Evolutionary conservation across 2,888 invertebrate genomes (phyloP), one percentile per base, ranked within the genome.

Genomic region (Palloptera scutellata): DNA sequence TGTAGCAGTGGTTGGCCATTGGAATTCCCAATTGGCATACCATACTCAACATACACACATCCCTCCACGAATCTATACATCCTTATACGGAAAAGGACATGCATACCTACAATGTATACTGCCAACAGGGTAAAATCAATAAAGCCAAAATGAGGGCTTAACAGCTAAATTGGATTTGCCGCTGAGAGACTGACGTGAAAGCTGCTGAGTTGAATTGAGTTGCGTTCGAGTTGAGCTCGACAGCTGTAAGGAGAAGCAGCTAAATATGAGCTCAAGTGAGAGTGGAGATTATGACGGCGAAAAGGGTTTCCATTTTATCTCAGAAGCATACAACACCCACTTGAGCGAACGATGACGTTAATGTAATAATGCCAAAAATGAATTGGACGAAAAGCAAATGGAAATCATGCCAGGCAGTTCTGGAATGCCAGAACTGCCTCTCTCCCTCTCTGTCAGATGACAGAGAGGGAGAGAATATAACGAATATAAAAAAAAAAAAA

Each of bases 151-250:
- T 76, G 71, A 68, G 67, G 76, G 77, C 79, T 80, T 80, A 77
- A 71, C 75, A 72, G 74, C 77, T 68, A 80, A 79, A 79, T 80
- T 78, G 78, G 77, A 78, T 80, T 77, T 78, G 70, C 30, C 30
- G 30, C 30, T 30, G 30, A 30, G 30, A 61, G 69, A 70, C 70
- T 66, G 73, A 70, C 67, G 67, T 61, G 68, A 30, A 41, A 17
- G 19, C 53, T 48, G 17, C 41, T 30, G 15, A 42, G 43, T 43
- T 17, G 12, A 13, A 15, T 42, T 9, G 17, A 30, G 6, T 30
- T 30, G 30, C 30, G 6, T 30, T 30, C 30, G 30, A 30, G 30
- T 30, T 30, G 30, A 30, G 6, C 30, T 30, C 30, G 30, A 58
- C 58, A 59, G 15, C 19, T 45, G 40, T 70, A 67, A 65, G 68